Conservation (phyloP, 2,797 vertebrate genomes). For the Pseudocheirus occidentalis region DNA sequence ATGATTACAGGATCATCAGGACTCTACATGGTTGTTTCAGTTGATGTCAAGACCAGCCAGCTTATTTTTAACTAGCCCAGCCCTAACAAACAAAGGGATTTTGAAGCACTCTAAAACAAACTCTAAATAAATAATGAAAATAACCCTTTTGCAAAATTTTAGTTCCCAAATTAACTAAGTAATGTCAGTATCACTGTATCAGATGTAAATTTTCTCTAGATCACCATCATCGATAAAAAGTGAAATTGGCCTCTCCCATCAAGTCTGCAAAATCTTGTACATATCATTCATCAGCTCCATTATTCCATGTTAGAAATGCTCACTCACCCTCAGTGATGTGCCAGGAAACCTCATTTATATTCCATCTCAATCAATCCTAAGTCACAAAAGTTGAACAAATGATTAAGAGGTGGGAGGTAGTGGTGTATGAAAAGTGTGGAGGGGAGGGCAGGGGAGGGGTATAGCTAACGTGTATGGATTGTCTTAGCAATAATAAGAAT, state of each 20-base stretch:
- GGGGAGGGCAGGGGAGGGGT: no score
- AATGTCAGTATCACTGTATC: not conserved
- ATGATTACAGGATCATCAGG: not conserved
- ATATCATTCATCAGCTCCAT: not conserved
- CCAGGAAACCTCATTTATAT: constrained; percentile 3
- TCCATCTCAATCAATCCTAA: not conserved
- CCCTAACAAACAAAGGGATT: not conserved
- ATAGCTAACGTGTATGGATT: not conserved
- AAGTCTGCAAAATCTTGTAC: not conserved
- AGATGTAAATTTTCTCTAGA: not conserved
- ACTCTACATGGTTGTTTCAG: not conserved
- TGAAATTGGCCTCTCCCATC: not conserved
- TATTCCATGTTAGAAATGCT: not conserved
- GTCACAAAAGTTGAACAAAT: not conserved
- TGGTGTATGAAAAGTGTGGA: no score
- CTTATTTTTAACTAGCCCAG: not conserved
- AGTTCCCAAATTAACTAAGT: constrained; percentile 10
- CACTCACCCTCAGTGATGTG: not conserved
- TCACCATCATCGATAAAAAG: not conserved
- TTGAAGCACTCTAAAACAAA: not conserved
- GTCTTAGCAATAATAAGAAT: not conserved
- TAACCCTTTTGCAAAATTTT: not conserved
- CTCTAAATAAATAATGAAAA: not conserved
- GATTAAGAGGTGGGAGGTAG: not conserved
- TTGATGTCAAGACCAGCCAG: not conserved